Evolutionary conservation across 2,888 invertebrate species (phyloP), one percentile per base, ranked within the genome.

Genomic region (Mesopsocus fuscifrons): DNA sequence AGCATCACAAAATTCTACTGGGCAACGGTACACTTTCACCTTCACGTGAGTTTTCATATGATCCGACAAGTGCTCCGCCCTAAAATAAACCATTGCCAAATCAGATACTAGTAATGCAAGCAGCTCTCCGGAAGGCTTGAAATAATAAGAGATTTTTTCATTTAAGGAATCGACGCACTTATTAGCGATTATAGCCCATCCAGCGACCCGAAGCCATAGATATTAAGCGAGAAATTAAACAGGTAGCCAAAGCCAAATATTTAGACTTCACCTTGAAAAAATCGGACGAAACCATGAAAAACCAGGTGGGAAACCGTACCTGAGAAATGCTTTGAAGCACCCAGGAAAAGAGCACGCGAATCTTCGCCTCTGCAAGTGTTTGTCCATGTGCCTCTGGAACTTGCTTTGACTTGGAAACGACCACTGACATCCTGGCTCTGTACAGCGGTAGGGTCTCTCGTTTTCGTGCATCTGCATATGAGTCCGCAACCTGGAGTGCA

Each of bases 271-370:
- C n/a, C n/a, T n/a, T n/a, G n/a, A n/a, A n/a, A n/a, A n/a, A n/a
- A n/a, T n/a, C n/a, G n/a, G n/a, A n/a, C n/a, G n/a, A n/a, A n/a
- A n/a, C n/a, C n/a, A n/a, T n/a, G n/a, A n/a, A n/a, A n/a, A n/a
- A n/a, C n/a, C n/a, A n/a, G n/a, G n/a, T n/a, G n/a, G n/a, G n/a
- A n/a, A n/a, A 38, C 15, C 11, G 4, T 16, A 38, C 38, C 38
- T 38, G 5, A 38, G 11, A 38, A 38, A 38, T 5, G 38, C 13
- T 38, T 38, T 38, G n/a, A n/a, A n/a, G 18, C 38, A 38, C 15
- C 20, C 20, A 15, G 15, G 17, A 20, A 38, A 20, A 6, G 20
- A 18, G 21, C 38, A 38, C 13, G n/a, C 20, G 20, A 17, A 38
- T 18, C 20, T 38, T 16, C 38, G 16, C 6, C 17, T 38, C n/a